Evolutionary conservation across 2,113 vertebrate genomes (phyloP).

Genomic region (Melanostigma gelatinosum): DNA sequence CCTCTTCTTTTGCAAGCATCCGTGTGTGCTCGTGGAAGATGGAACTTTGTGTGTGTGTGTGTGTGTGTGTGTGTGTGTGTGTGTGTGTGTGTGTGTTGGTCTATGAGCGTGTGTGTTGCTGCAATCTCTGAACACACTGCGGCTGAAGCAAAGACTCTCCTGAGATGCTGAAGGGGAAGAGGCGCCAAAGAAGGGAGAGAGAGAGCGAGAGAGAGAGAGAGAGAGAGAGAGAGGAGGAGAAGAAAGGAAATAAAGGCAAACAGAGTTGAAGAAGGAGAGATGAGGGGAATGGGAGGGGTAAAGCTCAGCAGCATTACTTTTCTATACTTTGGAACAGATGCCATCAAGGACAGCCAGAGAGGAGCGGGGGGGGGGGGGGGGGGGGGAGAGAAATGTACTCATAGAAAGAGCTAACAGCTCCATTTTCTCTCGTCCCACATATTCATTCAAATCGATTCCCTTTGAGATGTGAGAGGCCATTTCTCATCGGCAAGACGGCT

Average conservation of each 20-base stretch:
- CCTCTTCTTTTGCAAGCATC: slow-evolving; percentile 5
- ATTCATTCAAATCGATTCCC: slow-evolving; percentile 73
- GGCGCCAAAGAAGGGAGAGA: neutral
- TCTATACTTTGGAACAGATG: slow-evolving; percentile 16
- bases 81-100: neutral
- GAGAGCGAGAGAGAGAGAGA: too few relatives aligned
- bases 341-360: slow-evolving; percentile 18
- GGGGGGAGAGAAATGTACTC: slow-evolving; percentile 27
- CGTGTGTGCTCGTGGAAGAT: neutral
- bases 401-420: slow-evolving; percentile 53
- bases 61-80: slow-evolving; percentile 6
- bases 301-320: slow-evolving; percentile 29
- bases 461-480: slow-evolving; percentile 67
- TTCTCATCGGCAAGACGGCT: slow-evolving; percentile 67
- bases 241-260: neutral
- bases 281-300: neutral
- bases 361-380: neutral
- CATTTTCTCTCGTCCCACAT: slow-evolving; percentile 54
- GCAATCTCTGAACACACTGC: slow-evolving; percentile 26
- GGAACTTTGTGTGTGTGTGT: neutral
- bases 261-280: neutral
- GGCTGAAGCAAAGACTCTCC: slow-evolving; percentile 3
- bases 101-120: neutral
- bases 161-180: slow-evolving; percentile 1
- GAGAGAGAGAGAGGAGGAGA: neutral